Evolutionary conservation across 2,113 vertebrate genomes (phyloP).

Genomic region (Pachypanchax playfairii): DNA sequence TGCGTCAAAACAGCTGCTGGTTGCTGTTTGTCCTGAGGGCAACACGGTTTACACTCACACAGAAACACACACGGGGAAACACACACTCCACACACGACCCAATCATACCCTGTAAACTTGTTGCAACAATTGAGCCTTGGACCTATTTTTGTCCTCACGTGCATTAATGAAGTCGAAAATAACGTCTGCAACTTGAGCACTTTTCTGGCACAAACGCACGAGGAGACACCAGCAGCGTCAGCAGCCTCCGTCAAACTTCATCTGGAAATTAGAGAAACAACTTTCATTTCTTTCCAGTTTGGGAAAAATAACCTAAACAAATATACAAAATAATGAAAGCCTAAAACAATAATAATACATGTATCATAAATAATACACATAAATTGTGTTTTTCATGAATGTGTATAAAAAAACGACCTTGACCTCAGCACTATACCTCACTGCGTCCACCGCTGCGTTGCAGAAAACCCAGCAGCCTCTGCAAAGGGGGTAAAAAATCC

Average conservation of each 20-base stretch:
- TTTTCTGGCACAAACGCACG: conserved; percentile 13
- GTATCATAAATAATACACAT: background rate
- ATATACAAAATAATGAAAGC: background rate
- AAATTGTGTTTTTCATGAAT: background rate
- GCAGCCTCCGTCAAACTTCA: conserved; percentile 1
- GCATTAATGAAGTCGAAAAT: conserved; percentile 71
- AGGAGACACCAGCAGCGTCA: conserved; percentile 2
- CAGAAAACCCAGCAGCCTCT: conserved; percentile 77
- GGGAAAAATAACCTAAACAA: background rate
- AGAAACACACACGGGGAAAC: conserved; percentile 39
- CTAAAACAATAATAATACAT: background rate
- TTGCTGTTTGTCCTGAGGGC: conserved; percentile 65
- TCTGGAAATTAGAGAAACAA: background rate
- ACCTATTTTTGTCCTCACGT: conserved; percentile 40
- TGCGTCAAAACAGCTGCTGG: conserved; percentile 72
- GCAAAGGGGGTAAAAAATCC: conserved; percentile 83
- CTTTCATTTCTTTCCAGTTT: background rate
- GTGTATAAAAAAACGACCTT: conserved; percentile 71
- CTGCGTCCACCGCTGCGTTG: conserved; percentile 74
- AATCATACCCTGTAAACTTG: conserved; percentile 40
- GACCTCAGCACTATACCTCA: conserved; percentile 71
- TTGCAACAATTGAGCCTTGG: conserved; percentile 46
- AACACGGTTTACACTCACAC: conserved; percentile 47
- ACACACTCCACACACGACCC: conserved; percentile 24
- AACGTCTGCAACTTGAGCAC: conserved; percentile 31